phyloP scores from a whole-genome alignment of 2,888 invertebrate species.

The Morpho deidamia region DNA sequence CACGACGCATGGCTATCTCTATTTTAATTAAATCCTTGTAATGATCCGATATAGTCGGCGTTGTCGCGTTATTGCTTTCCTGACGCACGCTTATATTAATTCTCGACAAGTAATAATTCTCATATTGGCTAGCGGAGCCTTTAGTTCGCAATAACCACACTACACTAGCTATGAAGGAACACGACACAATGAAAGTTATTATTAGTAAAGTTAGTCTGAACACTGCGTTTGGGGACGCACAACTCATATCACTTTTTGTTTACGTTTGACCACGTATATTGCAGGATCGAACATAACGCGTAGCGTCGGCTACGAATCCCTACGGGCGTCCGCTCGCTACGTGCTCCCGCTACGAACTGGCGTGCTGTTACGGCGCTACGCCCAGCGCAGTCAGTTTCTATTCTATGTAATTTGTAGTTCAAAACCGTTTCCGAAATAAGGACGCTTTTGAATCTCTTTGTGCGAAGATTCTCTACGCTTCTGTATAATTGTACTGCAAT shows the following conservation, averaged over 20 bases:
- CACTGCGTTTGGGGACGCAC: slow-evolving; percentile 64
- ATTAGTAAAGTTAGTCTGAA: slow-evolving; percentile 67
- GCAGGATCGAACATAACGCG: slow-evolving; percentile 64
- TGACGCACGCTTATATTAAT: slow-evolving; percentile 70
- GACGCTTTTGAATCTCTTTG: slow-evolving; percentile 72
- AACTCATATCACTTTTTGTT: slow-evolving; percentile 78
- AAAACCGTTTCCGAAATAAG: slow-evolving; percentile 65
- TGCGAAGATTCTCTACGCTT: slow-evolving; percentile 61
- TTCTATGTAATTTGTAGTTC: slow-evolving; percentile 66
- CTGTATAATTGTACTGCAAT: slow-evolving; percentile 55
- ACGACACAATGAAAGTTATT: slow-evolving; percentile 67
- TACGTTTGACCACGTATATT: slow-evolving; percentile 57
- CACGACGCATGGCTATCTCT: slow-evolving; percentile 74
- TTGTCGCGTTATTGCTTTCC: slow-evolving; percentile 50
- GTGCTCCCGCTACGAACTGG: slow-evolving; percentile 61
- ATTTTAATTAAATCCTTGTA: slow-evolving; percentile 75
- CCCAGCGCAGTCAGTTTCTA: slow-evolving; percentile 58
- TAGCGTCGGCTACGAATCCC: slow-evolving; percentile 51
- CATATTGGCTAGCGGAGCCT: slow-evolving; percentile 62
- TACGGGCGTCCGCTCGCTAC: slow-evolving; percentile 61
- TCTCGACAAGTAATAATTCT: slow-evolving; percentile 76
- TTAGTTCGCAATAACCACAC: slow-evolving; percentile 67
- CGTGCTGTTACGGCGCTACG: slow-evolving; percentile 40
- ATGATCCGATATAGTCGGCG: slow-evolving; percentile 58
- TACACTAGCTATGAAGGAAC: slow-evolving; percentile 67